A percentile compares a stretch with the other conserved stretches of the same genome.
phyloP scores from a whole-genome alignment of 92 coral and sea anemone species.

The Epizoanthus illoricatus region DNA sequence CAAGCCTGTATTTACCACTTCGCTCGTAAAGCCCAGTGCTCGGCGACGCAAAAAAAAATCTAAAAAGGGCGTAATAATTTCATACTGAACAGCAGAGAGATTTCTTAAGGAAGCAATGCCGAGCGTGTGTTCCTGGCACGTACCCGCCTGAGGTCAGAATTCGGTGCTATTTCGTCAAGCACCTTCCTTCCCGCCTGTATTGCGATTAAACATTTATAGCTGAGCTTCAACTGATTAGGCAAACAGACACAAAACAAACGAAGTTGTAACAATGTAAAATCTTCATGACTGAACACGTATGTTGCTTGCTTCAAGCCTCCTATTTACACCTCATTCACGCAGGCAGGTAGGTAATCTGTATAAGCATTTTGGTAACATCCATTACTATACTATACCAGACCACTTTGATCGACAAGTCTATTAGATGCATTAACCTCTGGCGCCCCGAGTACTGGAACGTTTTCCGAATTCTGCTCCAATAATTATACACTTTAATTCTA shows the following conservation, averaged over 20 bases:
- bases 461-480: too few relatives aligned
- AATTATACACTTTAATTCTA: too few relatives aligned
- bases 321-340: not conserved
- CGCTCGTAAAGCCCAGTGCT: not conserved
- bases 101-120: not conserved
- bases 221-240: constrained; percentile 21
- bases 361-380: not conserved
- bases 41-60: not conserved
- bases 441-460: too few relatives aligned
- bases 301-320: not conserved
- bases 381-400: too few relatives aligned
- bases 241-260: constrained; percentile 2
- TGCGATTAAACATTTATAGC: constrained; percentile 31
- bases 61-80: not conserved
- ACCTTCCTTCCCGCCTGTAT: not conserved
- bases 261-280: not conserved
- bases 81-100: not conserved
- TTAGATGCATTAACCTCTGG: too few relatives aligned
- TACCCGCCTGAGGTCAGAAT: too few relatives aligned
- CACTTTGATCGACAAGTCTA: too few relatives aligned
- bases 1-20: constrained; percentile 12
- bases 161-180: not conserved
- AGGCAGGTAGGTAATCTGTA: not conserved
- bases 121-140: not conserved
- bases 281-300: not conserved